Evolutionary conservation across 2,888 invertebrate species (phyloP).

Genomic region (Eupithecia vulgata): DNA sequence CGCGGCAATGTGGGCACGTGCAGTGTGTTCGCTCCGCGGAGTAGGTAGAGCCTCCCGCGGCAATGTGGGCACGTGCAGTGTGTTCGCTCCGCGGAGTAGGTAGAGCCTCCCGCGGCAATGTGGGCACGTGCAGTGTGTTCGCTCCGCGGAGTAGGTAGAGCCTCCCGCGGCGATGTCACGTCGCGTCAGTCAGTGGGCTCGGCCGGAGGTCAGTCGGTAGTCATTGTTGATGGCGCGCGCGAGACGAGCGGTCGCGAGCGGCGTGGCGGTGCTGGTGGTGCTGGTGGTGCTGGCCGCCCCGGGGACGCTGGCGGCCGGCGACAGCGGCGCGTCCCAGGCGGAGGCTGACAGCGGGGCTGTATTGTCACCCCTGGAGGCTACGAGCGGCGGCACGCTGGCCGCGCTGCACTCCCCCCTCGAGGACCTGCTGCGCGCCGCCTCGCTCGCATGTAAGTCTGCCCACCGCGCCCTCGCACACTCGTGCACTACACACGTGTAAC

Average conservation of each 20-base stretch:
- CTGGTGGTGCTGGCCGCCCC: conserved; percentile 39
- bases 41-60: no score
- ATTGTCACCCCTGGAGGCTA: neutral
- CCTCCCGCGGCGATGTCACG: neutral
- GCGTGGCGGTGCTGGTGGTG: conserved; percentile 34
- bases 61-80: no score
- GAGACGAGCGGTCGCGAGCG: conserved; percentile 46
- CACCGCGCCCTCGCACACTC: neutral
- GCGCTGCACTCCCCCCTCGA: conserved; percentile 49
- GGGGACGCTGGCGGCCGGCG: conserved; percentile 53
- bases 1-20: no score
- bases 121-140: no score
- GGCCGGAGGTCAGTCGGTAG: no score
- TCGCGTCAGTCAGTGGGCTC: no score
- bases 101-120: no score
- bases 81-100: no score
- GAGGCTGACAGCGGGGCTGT: neutral
- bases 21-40: no score
- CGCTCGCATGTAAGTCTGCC: conserved; percentile 58
- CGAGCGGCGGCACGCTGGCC: neutral
- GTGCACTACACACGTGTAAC: no score
- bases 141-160: conserved; percentile 30
- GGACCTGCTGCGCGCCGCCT: conserved; percentile 58
- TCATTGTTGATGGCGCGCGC: conserved; percentile 8
- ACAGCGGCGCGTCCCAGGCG: neutral